Evolutionary conservation across 2,797 vertebrate species (phyloP).

Genomic region (Thalassophryne amazonica): DNA sequence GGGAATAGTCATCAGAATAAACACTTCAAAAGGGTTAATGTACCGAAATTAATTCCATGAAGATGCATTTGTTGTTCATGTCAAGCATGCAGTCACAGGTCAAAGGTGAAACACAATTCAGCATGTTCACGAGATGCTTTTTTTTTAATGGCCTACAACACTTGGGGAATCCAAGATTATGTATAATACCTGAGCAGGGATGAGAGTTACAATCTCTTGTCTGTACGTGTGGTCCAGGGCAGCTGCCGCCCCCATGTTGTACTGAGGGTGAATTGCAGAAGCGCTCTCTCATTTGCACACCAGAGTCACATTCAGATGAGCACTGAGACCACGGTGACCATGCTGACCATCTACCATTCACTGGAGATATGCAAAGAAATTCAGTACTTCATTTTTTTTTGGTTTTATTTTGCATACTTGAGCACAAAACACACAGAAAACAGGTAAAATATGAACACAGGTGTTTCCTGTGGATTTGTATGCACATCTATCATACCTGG

Average conservation of each 20-base stretch:
- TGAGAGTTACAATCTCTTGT: slow-evolving; percentile 85
- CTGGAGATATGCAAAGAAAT: slow-evolving; percentile 47
- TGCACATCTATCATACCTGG: slow-evolving; percentile 66
- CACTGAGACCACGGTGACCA: slow-evolving; percentile 85
- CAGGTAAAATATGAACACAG: background rate
- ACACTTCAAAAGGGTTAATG: too few relatives aligned
- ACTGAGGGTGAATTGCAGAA: slow-evolving; percentile 73
- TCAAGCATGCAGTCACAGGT: too few relatives aligned
- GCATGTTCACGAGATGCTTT: too few relatives aligned
- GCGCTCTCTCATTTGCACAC: slow-evolving; percentile 80
- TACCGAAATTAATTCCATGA: too few relatives aligned
- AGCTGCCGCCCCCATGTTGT: slow-evolving; percentile 65
- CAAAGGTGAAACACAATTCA: too few relatives aligned
- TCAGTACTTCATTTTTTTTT: background rate
- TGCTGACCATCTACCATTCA: slow-evolving; percentile 76
- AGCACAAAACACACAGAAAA: background rate
- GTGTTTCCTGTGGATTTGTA: background rate
- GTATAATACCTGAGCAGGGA: slow-evolving; percentile 78
- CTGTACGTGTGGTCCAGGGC: slow-evolving; percentile 83
- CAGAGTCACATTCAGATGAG: slow-evolving; percentile 81
- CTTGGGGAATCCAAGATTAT: background rate
- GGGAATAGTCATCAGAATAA: background rate
- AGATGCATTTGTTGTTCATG: too few relatives aligned
- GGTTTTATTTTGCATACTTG: background rate
- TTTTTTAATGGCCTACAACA: background rate